A percentile compares a stretch with the other conserved stretches of the same genome.
phyloP scores from a whole-genome alignment of 2,113 vertebrate species.

The Ameiurus melas region DNA sequence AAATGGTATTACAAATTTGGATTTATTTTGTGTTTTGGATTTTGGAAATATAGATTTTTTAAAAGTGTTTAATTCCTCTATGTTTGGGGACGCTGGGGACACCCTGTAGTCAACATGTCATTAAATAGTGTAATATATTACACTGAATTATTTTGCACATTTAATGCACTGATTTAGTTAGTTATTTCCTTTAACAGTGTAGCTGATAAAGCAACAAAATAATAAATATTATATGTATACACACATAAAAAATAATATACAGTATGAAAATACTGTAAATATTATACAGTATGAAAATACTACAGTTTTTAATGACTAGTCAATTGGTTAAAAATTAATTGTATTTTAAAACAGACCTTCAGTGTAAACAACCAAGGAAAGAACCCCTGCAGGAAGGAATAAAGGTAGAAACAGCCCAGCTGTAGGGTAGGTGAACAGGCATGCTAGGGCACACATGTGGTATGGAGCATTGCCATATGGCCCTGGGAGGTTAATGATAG shows the following conservation, averaged over 20 bases:
- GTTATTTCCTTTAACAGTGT: not conserved
- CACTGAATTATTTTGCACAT: not conserved
- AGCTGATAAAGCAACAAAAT: not conserved
- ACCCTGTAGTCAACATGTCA: too few species aligned
- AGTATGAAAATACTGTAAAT: too few species aligned
- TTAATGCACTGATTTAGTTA: not conserved
- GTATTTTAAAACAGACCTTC: not conserved
- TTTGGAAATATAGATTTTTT: too few species aligned
- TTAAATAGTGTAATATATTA: not conserved
- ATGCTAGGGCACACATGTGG: conserved; percentile 24
- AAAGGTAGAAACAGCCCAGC: conserved; percentile 3
- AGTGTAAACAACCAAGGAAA: not conserved
- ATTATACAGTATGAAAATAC: too few species aligned
- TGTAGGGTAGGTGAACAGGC: conserved; percentile 28
- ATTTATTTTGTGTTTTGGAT: too few species aligned
- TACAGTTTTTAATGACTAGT: not conserved
- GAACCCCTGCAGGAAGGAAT: not conserved
- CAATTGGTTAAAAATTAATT: not conserved
- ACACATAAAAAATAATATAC: too few species aligned
- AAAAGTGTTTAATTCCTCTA: too few species aligned
- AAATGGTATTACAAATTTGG: too few species aligned
- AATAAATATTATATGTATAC: too few species aligned
- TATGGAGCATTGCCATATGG: conserved; percentile 62
- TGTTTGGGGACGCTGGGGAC: too few species aligned
- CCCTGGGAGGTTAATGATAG: conserved; percentile 48